Evolutionary conservation across 2,113 vertebrate species (phyloP).

Genomic region (Pyxicephalus adspersus): DNA sequence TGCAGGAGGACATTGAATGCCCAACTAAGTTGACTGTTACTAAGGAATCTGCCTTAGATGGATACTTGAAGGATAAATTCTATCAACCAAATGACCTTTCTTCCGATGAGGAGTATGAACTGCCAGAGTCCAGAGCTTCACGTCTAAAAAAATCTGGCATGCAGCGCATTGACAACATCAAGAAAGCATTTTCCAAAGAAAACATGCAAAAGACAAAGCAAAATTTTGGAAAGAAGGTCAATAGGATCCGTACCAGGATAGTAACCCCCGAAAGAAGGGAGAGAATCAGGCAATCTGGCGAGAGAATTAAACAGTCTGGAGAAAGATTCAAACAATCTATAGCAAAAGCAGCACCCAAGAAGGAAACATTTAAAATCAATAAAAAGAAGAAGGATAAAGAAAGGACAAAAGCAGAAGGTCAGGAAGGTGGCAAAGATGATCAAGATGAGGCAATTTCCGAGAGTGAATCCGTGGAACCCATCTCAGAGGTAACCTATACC

Average conservation of each 20-base stretch:
- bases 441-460: conserved; percentile 60
- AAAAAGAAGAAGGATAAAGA: conserved; percentile 83
- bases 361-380: conserved; percentile 85
- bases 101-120: conserved; percentile 91
- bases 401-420: conserved; percentile 76
- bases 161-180: conserved; percentile 88
- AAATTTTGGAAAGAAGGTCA: conserved; percentile 88
- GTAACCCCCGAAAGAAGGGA: conserved; percentile 90
- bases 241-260: conserved; percentile 88
- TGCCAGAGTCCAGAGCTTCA: conserved; percentile 81
- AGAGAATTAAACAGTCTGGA: conserved; percentile 84
- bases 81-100: conserved; percentile 89
- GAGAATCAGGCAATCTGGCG: conserved; percentile 87
- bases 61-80: conserved; percentile 76
- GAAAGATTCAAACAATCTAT: conserved; percentile 90
- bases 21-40: conserved; percentile 86
- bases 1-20: conserved; percentile 83
- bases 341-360: conserved; percentile 84
- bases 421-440: conserved; percentile 80
- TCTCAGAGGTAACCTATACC: conserved; percentile 76
- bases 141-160: conserved; percentile 87
- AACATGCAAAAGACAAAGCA: conserved; percentile 91
- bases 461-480: conserved; percentile 71
- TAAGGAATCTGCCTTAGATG: conserved; percentile 71
- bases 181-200: conserved; percentile 94